Evolutionary conservation across 2,888 invertebrate species (phyloP).

Genomic region (Ecdyonurus torrentis): DNA sequence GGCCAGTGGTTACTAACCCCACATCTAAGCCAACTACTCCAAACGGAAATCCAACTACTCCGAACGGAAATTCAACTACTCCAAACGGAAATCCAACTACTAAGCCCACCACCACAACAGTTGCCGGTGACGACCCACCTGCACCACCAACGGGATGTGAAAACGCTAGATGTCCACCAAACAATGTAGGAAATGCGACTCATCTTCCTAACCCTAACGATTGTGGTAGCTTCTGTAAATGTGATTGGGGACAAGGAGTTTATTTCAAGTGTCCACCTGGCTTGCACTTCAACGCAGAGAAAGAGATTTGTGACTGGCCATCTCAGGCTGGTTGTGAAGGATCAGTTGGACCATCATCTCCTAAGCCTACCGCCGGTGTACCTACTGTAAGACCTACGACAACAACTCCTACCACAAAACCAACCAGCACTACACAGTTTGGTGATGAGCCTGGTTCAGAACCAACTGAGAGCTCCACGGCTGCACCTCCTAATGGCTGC

Average conservation of each 20-base stretch:
- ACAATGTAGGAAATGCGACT: slow-evolving; percentile 1
- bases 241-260: slow-evolving; percentile 6
- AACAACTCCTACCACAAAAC: too few relatives aligned
- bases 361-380: too few relatives aligned
- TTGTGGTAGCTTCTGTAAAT: slow-evolving; percentile 8
- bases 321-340: neutral
- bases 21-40: neutral
- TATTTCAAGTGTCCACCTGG: slow-evolving; percentile 5
- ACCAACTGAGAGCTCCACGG: too few relatives aligned
- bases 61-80: neutral
- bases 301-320: slow-evolving; percentile 9
- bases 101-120: neutral
- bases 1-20: neutral
- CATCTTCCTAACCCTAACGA: slow-evolving; percentile 7
- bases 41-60: neutral
- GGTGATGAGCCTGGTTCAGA: too few relatives aligned
- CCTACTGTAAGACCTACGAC: too few relatives aligned
- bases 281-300: slow-evolving; percentile 8
- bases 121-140: too few relatives aligned
- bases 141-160: neutral
- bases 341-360: neutral
- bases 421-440: too few relatives aligned
- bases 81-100: neutral
- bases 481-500: too few relatives aligned
- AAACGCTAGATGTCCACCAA: slow-evolving; percentile 1